phyloP scores from a whole-genome alignment of 2,797 vertebrate genomes.

The Phalloptychus januarius region DNA sequence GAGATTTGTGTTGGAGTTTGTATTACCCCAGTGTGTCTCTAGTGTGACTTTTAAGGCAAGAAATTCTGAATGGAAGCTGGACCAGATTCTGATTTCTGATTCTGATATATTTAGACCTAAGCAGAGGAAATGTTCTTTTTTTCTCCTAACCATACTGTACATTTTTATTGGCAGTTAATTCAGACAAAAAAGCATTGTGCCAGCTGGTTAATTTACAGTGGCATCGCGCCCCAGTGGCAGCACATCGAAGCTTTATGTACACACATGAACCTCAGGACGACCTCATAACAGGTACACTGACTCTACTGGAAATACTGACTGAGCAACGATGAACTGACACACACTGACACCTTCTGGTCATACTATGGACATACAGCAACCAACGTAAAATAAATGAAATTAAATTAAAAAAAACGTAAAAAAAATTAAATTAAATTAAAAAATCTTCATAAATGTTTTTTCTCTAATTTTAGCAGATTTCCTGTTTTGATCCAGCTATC shows the following conservation, averaged over 20 bases:
- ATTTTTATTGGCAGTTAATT: background rate
- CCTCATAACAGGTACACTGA: constrained; percentile 15
- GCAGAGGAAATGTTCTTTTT: background rate
- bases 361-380: background rate
- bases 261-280: constrained; percentile 36
- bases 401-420: too few relatives aligned
- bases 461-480: background rate
- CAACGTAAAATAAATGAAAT: background rate
- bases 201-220: constrained; percentile 14
- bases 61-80: constrained; percentile 10
- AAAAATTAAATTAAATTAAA: background rate
- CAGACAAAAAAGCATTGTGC: background rate
- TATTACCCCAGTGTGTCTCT: constrained; percentile 26
- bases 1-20: constrained; percentile 21
- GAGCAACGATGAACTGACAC: constrained; percentile 21
- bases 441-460: background rate
- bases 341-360: constrained; percentile 73
- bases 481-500: background rate
- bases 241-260: constrained; percentile 12
- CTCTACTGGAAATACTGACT: background rate
- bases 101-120: background rate
- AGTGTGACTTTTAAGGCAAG: constrained; percentile 6
- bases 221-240: background rate
- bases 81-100: constrained; percentile 9
- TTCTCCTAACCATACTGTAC: background rate